Evolutionary conservation across 2,888 invertebrate genomes (phyloP).

Genomic region (Dolomedes plantarius): DNA sequence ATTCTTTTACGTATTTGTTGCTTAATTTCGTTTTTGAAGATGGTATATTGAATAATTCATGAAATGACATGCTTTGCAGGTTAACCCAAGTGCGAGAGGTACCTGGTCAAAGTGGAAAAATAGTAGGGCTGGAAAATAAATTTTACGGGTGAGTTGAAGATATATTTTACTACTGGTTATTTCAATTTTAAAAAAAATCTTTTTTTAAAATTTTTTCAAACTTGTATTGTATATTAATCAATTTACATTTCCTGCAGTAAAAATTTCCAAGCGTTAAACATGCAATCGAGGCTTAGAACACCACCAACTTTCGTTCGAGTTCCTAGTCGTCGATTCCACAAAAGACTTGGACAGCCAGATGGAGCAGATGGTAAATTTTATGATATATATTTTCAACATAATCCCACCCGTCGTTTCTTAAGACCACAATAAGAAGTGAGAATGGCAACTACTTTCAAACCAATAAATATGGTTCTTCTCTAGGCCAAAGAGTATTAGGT

Average conservation of each 20-base stretch:
- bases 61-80: too few relatives aligned
- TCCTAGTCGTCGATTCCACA: conserved; percentile 85
- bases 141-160: conserved; percentile 83
- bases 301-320: conserved; percentile 87
- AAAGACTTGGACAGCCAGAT: conserved; percentile 73
- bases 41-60: too few relatives aligned
- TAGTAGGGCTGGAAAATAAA: conserved; percentile 87
- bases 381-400: too few relatives aligned
- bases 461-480: too few relatives aligned
- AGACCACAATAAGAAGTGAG: too few relatives aligned
- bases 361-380: conserved; percentile 73
- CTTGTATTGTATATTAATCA: neutral
- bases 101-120: conserved; percentile 79
- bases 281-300: conserved; percentile 76
- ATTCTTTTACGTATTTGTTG: too few relatives aligned
- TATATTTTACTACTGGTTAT: neutral
- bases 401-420: too few relatives aligned
- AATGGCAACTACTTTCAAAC: too few relatives aligned
- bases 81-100: conserved; percentile 70
- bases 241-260: conserved; percentile 60
- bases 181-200: too few relatives aligned
- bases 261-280: conserved; percentile 44
- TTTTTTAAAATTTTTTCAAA: too few relatives aligned
- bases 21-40: too few relatives aligned
- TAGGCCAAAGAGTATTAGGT: too few relatives aligned